Evolutionary conservation across 2,113 vertebrate species (phyloP).

Genomic region (Trematocara macrostoma): DNA sequence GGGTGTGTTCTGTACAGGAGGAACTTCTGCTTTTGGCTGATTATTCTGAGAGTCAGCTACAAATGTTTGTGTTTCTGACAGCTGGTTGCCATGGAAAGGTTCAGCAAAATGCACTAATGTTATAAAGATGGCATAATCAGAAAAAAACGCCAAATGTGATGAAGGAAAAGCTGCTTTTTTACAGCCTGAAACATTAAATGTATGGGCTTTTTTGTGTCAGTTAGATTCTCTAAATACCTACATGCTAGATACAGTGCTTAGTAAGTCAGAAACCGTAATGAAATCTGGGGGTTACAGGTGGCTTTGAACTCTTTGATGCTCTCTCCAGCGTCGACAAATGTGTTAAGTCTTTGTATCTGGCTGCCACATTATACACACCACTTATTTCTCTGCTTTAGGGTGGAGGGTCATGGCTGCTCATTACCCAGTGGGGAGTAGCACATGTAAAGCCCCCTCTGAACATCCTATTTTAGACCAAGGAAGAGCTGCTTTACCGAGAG

Average conservation of each 20-base stretch:
- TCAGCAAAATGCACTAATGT: neutral
- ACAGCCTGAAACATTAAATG: neutral
- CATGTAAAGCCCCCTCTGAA: neutral
- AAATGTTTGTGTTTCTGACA: neutral
- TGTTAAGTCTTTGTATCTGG: neutral
- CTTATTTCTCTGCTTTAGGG: neutral
- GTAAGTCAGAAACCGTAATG: neutral
- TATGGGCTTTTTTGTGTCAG: neutral
- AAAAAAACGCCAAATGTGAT: accelerated
- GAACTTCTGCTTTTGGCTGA: conserved; percentile 11
- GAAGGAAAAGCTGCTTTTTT: neutral
- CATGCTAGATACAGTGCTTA: neutral
- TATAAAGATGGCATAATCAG: neutral
- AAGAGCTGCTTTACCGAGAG: neutral
- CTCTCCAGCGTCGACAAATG: neutral
- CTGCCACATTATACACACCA: neutral
- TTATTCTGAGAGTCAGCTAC: neutral
- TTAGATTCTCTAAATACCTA: neutral
- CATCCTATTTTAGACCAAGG: neutral
- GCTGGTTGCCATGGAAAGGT: neutral
- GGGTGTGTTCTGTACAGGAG: neutral
- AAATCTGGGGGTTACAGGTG: neutral
- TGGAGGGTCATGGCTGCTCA: neutral
- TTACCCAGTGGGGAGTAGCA: neutral
- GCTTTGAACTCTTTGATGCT: neutral